Base-by-base conservation (phyloP, 2,113 vertebrate species). In the Nibea coibor region DNA sequence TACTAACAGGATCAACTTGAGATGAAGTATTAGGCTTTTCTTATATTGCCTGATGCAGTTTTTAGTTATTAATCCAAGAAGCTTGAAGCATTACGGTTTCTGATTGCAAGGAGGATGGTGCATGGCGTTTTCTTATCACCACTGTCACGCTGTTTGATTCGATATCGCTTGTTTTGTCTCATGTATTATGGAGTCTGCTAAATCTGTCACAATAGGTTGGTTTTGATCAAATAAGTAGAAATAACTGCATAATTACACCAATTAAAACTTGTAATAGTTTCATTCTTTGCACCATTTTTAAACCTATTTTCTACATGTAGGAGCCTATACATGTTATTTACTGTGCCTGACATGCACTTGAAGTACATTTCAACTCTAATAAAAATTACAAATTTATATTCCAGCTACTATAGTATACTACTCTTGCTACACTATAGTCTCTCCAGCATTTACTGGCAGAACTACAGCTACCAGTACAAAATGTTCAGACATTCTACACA, bases 1-100 rank as follows among this genome's bases (percentile, higher is more conserved):
- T 35, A 26, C 72, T 42, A 51, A 70, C 67, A 72, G 64, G 75
- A 85, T 89, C 71, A 72, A 57, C 50, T 56, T 24, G 20, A 75
- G 28, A 68, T 75, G 17, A 83, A 81, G 58, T 59, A 43, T 73
- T 35, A 43, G 82, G 31, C 47, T 47, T 28, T 17, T 35, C 62
- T 73, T 48, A 45, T 26, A 61, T 39, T 14, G 15, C 19, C 70
- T 70, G 45, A 42, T 68, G 78, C 35, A 47, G 54, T 47, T 24
- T 61, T 26, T 26, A 17, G 6, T 64, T 82, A 20, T 56, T 57
- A 35, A 81, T 72, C 24, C 22, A 6, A 68, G 16, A 48, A 35
- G 17, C 31, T 53, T 58, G 64, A 71, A n/a, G 64, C 65, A 8
- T 75, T 48, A 45, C 70, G 64, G 72, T 54, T 31, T 71, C 20